Evolutionary conservation across 2,888 invertebrate genomes (phyloP), one percentile per base, ranked within the genome.

Genomic region (Microplitis deprimator): DNA sequence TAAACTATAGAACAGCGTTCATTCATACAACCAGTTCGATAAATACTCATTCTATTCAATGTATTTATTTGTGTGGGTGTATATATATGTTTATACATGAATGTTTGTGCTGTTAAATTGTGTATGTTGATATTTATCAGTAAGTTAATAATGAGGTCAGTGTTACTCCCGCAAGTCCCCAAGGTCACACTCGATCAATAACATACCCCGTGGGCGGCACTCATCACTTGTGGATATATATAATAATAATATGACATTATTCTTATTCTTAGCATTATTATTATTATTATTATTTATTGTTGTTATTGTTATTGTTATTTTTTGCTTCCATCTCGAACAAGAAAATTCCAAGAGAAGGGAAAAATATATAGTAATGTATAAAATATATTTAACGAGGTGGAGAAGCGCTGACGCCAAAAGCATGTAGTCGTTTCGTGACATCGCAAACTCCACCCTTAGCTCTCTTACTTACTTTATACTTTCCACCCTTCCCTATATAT

Each of bases 371-470:
- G 39, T 6, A 67, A 29, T 29, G 67, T 67, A 61, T 13, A 65
- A 13, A n/a, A 75, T 68, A 68, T 39, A 75, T 68, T 40, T 60
- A 40, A 68, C 68, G 61, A 75, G 68, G 61, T 68, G 68, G 60
- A 39, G 73, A 70, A 70, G 17, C 29, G 71, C 62, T 61, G 20
- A 61, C 38, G 40, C 38, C 39, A 65, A 20, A 20, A 65, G 62
- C 50, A 39, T 13, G 40, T 62, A 72, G 61, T 62, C 68, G 61
- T 74, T 74, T 75, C 68, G 68, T 75, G 69, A 76, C 76, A 70
- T 20, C 29, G 74, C n/a, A 16, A 67, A 75, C 68, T 68, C 67
- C 75, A 64, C 73, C 72, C 78, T 80, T 17, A 50, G 50, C 65
- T 65, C 68, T 68, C 20, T 65, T 50, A 39, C 39, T 65, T 16